Percentiles rank a stretch among this genome's conserved stretches.
These are phyloP conservation scores for Sitta europaea DNA, from an alignment of 2,113 vertebrate genomes.

Conservation along the genomic window DNA sequence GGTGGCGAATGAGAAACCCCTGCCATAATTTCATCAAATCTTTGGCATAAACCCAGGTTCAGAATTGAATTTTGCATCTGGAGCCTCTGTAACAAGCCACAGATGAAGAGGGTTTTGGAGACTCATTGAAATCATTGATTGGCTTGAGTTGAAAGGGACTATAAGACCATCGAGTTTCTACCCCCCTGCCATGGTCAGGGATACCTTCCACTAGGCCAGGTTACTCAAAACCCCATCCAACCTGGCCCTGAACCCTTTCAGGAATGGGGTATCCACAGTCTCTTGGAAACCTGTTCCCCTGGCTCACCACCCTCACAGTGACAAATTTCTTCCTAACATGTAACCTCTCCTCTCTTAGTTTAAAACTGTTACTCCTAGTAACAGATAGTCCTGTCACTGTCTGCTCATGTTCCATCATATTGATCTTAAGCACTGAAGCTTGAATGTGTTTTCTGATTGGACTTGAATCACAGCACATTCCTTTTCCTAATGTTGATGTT, in stretches of 20 bases:
- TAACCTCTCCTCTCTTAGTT: not conserved
- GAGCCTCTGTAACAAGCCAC: not conserved
- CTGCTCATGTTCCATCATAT: not conserved
- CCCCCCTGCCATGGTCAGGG: not conserved
- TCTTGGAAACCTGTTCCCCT: not conserved
- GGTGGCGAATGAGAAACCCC: accelerated
- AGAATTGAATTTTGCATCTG: not conserved
- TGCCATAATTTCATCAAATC: not conserved
- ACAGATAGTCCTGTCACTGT: not conserved
- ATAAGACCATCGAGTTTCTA: not conserved
- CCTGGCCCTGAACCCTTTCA: not conserved
- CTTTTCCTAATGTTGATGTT: not conserved
- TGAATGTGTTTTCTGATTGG: not conserved
- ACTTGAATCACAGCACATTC: not conserved
- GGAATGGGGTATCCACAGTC: not conserved
- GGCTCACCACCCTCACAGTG: not conserved
- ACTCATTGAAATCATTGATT: not conserved
- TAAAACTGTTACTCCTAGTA: not conserved
- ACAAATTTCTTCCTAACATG: not conserved
- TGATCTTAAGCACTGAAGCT: not conserved
- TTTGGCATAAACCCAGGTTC: not conserved
- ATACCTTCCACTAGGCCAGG: not conserved
- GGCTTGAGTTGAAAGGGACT: not conserved
- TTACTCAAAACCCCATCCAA: not conserved
- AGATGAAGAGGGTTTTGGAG: not conserved